Evolutionary conservation across 2,113 vertebrate species (phyloP).

Genomic region (Zosterops japonicus): DNA sequence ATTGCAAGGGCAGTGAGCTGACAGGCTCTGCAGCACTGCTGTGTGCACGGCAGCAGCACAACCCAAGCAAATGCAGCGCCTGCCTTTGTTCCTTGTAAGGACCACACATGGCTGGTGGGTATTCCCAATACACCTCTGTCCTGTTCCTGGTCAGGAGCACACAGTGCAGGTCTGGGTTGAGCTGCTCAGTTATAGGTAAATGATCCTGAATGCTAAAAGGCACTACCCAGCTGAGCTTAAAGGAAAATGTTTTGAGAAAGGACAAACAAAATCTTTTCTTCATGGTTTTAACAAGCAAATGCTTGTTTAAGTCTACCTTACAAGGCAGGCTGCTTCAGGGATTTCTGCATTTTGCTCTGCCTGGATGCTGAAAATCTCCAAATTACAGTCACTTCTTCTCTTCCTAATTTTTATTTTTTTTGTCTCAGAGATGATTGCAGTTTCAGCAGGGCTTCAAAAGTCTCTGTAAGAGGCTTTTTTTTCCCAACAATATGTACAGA

Average conservation of each 20-base stretch:
- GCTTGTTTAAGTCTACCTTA: not conserved
- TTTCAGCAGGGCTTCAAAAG: not conserved
- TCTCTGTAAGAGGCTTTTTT: not conserved
- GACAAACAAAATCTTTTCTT: not conserved
- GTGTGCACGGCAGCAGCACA: not conserved
- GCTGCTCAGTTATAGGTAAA: not conserved
- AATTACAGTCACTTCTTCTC: not conserved
- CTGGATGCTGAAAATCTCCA: not conserved
- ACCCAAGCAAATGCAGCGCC: rapidly evolving
- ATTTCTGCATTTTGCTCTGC: not conserved
- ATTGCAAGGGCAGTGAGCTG: not conserved
- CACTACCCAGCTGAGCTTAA: not conserved
- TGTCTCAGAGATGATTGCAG: not conserved
- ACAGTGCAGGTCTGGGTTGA: not conserved
- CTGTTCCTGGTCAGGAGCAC: not conserved
- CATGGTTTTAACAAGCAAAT: not conserved
- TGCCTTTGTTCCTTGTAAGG: not conserved
- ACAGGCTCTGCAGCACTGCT: not conserved
- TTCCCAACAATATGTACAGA: not conserved
- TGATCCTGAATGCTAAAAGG: not conserved
- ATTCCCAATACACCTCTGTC: not conserved
- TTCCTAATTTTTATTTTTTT: not conserved
- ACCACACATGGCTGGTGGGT: rapidly evolving
- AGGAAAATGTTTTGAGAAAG: not conserved
- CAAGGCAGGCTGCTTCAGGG: not conserved